Evolutionary conservation across 2,888 invertebrate species (phyloP).

Genomic region (Nemotelus pantherinus): DNA sequence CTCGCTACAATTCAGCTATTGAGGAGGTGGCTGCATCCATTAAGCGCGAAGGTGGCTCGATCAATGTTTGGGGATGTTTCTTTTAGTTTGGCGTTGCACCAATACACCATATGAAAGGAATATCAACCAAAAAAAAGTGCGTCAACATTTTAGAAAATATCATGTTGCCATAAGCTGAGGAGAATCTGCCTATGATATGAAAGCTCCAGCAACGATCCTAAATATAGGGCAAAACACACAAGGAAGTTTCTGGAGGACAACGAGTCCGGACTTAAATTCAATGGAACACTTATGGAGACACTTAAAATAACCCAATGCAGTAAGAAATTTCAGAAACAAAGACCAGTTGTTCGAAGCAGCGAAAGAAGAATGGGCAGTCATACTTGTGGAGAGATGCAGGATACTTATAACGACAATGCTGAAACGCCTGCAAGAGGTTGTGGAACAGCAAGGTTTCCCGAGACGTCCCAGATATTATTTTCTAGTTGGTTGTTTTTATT

Average conservation of each 20-base stretch:
- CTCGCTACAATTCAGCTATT: background rate
- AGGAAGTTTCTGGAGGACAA: background rate
- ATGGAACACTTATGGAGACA: background rate
- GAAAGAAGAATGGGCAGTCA: background rate
- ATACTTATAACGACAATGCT: background rate
- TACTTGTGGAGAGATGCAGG: background rate
- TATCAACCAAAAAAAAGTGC: background rate
- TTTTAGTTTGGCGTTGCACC: background rate
- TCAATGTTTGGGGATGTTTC: too few relatives aligned
- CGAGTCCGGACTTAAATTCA: background rate
- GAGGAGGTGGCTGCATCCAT: background rate
- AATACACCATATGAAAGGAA: background rate
- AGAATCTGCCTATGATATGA: too few relatives aligned
- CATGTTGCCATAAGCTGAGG: too few relatives aligned
- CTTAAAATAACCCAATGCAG: background rate
- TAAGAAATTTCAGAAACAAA: background rate
- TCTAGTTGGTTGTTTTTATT: background rate
- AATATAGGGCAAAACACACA: background rate
- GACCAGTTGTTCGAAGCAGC: background rate
- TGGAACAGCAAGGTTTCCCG: background rate
- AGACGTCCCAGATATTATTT: background rate
- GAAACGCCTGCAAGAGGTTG: background rate
- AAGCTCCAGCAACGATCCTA: background rate
- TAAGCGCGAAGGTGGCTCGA: too few relatives aligned
- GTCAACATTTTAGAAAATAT: too few relatives aligned